These are phyloP conservation scores for Naja naja DNA, from an alignment of 2,113 vertebrate genomes.

Conservation along the genomic window DNA sequence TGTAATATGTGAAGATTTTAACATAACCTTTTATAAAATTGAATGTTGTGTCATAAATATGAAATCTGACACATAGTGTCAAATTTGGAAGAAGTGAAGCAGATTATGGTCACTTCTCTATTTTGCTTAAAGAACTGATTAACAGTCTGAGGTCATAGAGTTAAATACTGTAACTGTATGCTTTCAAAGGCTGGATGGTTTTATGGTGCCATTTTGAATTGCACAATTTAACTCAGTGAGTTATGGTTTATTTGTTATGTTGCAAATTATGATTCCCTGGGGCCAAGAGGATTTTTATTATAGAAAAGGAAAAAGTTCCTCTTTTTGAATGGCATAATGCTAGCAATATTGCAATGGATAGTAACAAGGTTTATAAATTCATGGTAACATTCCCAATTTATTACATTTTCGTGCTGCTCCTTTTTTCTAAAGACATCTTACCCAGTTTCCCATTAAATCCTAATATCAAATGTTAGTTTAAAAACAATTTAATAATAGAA, in stretches of 20 bases:
- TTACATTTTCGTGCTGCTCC: no score
- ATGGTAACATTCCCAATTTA: not conserved
- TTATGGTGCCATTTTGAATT: conserved; percentile 29
- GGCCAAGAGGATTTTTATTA: conserved; percentile 10
- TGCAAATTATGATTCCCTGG: conserved; percentile 28
- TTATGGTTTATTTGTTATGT: conserved; percentile 30
- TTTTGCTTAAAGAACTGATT: conserved; percentile 32
- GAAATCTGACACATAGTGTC: conserved; percentile 19
- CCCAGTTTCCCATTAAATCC: not conserved
- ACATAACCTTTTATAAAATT: not conserved
- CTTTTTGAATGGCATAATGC: not conserved
- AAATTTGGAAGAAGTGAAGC: conserved; percentile 27
- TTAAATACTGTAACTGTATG: conserved; percentile 23
- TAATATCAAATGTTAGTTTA: not conserved
- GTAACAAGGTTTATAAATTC: not conserved
- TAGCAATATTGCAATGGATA: not conserved
- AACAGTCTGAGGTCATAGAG: conserved; percentile 18
- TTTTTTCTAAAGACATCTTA: not conserved
- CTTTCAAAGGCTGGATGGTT: conserved; percentile 23
- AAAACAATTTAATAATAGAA: not conserved
- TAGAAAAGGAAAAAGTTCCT: not conserved
- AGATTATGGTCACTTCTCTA: conserved; percentile 29
- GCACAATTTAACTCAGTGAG: conserved; percentile 10
- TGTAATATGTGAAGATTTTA: not conserved
- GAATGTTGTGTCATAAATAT: conserved; percentile 4